These are phyloP conservation scores for Hyles lineata DNA, from an alignment of 2,888 invertebrate genomes.

Conservation along the genomic window DNA sequence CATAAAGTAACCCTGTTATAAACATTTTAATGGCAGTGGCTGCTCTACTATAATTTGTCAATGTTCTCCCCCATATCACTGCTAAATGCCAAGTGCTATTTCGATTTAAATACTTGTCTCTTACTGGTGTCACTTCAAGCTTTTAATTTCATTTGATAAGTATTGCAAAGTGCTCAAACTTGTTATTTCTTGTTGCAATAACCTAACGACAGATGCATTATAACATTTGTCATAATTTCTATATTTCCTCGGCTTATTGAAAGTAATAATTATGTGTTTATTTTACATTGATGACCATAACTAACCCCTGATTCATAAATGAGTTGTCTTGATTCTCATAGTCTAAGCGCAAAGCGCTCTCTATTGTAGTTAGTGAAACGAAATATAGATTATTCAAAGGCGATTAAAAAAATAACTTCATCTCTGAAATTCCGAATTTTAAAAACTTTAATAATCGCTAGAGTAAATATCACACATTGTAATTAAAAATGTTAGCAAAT, in stretches of 20 bases:
- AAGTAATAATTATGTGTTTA: too few species aligned
- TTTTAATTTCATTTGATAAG: neutral
- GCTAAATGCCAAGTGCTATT: too few species aligned
- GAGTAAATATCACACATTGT: neutral
- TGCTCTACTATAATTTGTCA: too few species aligned
- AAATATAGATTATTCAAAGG: neutral
- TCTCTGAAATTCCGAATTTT: conserved; percentile 25
- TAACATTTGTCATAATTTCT: neutral
- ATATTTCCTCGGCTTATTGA: neutral
- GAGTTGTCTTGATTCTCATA: neutral
- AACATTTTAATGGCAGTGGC: too few species aligned
- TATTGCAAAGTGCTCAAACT: neutral
- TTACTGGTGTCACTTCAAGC: neutral
- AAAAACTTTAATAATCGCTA: conserved; percentile 15
- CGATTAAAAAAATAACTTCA: neutral
- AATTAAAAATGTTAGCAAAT: neutral
- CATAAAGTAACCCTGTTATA: too few species aligned
- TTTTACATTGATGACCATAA: too few species aligned
- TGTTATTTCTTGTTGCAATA: neutral
- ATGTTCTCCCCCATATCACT: too few species aligned
- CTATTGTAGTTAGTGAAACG: conserved; percentile 10
- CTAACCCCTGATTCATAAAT: neutral
- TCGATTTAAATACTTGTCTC: neutral
- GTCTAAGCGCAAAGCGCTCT: neutral
- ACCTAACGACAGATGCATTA: neutral